These are phyloP conservation scores for Parasteatoda tepidariorum DNA, from an alignment of 1,140 invertebrate genomes.

Conservation along the genomic window DNA sequence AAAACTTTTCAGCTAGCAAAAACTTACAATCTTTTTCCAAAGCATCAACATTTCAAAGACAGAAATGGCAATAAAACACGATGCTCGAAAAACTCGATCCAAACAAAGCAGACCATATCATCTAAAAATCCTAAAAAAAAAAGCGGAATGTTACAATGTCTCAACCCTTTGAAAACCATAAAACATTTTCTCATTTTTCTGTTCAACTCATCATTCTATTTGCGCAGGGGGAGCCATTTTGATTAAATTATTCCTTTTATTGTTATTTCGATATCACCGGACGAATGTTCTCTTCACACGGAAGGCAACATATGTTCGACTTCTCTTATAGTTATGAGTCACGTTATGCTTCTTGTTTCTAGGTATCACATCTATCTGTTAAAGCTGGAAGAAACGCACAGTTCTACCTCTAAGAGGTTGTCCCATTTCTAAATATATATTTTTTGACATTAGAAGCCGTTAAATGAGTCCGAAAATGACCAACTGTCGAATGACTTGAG, in stretches of 20 bases:
- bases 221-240: too few relatives aligned
- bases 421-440: slow-evolving; percentile 23
- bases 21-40: too few relatives aligned
- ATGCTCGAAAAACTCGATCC: too few relatives aligned
- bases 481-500: not conserved
- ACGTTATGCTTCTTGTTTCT: not conserved
- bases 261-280: slow-evolving; percentile 25
- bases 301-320: not conserved
- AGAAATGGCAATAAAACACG: too few relatives aligned
- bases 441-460: not conserved
- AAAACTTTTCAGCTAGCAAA: too few relatives aligned
- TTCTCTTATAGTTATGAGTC: slow-evolving; percentile 11
- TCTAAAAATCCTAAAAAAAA: too few relatives aligned
- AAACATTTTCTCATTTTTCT: too few relatives aligned
- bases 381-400: not conserved
- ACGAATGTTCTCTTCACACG: slow-evolving; percentile 14
- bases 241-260: slow-evolving; percentile 46
- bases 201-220: too few relatives aligned
- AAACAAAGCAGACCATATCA: too few relatives aligned
- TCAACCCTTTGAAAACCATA: too few relatives aligned
- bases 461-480: slow-evolving; percentile 14
- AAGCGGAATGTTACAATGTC: too few relatives aligned
- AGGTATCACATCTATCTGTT: not conserved
- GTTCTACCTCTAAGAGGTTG: not conserved
- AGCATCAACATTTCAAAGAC: too few relatives aligned